Percentiles rank a stretch among this genome's conserved stretches.
Evolutionary conservation across 64 coral and sea anemone genomes (phyloP).

Genomic region (Porites australiensis): DNA sequence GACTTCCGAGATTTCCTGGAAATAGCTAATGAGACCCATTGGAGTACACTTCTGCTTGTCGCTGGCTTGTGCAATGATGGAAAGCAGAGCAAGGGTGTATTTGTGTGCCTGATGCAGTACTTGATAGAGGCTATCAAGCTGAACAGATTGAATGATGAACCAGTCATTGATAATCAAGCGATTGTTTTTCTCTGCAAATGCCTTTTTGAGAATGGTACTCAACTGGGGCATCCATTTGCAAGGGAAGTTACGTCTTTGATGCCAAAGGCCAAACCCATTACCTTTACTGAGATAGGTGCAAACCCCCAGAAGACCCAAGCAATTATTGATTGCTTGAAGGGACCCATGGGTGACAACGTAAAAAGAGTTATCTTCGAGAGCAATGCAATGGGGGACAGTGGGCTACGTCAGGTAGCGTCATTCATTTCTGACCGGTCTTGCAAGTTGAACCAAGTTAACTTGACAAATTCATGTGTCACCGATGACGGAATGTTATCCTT

Average conservation of each 20-base stretch:
- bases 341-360: background rate
- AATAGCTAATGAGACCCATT: constrained; percentile 16
- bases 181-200: constrained; percentile 36
- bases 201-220: constrained; percentile 14
- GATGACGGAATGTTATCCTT: constrained; percentile 40
- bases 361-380: constrained; percentile 40
- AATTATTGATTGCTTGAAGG: background rate
- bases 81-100: constrained; percentile 3
- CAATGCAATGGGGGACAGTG: constrained; percentile 10
- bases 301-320: background rate
- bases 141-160: background rate
- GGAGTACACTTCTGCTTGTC: constrained; percentile 2
- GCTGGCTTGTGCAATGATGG: constrained; percentile 46
- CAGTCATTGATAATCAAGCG: constrained; percentile 51
- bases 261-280: background rate
- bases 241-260: constrained; percentile 28
- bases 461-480: constrained; percentile 29
- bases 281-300: constrained; percentile 20
- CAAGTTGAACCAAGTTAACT: constrained; percentile 14
- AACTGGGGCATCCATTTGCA: constrained; percentile 35
- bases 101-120: constrained; percentile 42
- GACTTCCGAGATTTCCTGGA: constrained; percentile 43
- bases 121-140: constrained; percentile 13
- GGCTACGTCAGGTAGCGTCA: constrained; percentile 27
- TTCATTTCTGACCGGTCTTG: background rate